Evolutionary conservation across 37 sponge, comb jelly and placozoan genomes (phyloP).

Genomic region (Hexactinellida sp.): DNA sequence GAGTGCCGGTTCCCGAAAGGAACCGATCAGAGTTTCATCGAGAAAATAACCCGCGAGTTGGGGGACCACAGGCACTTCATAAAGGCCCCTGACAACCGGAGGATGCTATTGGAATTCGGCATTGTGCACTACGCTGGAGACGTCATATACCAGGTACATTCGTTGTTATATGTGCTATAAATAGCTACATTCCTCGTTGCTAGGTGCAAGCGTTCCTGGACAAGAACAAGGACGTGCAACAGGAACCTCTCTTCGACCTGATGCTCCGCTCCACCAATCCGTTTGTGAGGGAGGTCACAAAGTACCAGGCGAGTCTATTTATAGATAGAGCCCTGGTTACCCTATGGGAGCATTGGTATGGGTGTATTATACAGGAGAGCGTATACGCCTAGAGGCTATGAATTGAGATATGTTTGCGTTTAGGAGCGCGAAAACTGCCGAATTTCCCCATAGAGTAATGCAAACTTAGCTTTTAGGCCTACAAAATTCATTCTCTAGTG

Average conservation of each 20-base stretch:
- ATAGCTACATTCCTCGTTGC: neutral
- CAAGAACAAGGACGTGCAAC: constrained; percentile 92
- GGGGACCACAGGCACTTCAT: constrained; percentile 47
- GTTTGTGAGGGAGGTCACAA: constrained; percentile 51
- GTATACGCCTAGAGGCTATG: too few relatives aligned
- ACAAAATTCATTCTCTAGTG: too few relatives aligned
- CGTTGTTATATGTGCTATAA: neutral
- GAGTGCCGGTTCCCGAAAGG: constrained; percentile 88
- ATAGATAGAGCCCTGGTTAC: constrained; percentile 11
- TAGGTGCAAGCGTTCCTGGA: constrained; percentile 53
- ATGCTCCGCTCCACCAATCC: constrained; percentile 47
- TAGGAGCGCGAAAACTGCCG: too few relatives aligned
- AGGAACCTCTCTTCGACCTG: constrained; percentile 71
- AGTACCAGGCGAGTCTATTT: too few relatives aligned
- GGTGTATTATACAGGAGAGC: neutral
- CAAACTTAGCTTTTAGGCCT: too few relatives aligned
- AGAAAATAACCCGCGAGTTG: constrained; percentile 72
- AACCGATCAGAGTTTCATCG: constrained; percentile 59
- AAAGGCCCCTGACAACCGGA: constrained; percentile 62
- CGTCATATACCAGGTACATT: constrained; percentile 51
- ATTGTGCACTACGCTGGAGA: constrained; percentile 75
- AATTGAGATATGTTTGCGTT: too few relatives aligned
- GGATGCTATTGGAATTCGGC: constrained; percentile 67
- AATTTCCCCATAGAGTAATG: too few relatives aligned
- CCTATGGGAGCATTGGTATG: neutral